phyloP scores from a whole-genome alignment of 1,140 invertebrate genomes.

The Philaenus spumarius region DNA sequence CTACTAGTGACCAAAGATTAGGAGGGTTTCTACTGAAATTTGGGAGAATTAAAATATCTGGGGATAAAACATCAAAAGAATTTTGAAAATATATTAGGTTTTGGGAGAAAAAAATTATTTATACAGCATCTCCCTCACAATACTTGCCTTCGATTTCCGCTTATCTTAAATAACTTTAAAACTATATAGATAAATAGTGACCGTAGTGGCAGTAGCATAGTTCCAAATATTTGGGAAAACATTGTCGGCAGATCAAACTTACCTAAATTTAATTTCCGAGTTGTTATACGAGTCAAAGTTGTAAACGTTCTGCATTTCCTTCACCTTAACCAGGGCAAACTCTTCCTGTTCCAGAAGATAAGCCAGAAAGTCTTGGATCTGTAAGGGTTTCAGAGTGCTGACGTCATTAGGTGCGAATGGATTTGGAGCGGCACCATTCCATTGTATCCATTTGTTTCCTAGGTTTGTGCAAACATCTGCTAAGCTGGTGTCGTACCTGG shows the following conservation, averaged over 20 bases:
- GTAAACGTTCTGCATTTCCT: slow-evolving; percentile 59
- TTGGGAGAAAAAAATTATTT: too few relatives aligned
- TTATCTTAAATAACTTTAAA: neutral
- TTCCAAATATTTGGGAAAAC: too few relatives aligned
- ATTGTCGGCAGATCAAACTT: too few relatives aligned
- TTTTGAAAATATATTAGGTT: too few relatives aligned
- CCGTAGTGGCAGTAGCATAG: too few relatives aligned
- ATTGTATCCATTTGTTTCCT: slow-evolving; percentile 47
- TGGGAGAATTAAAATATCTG: too few relatives aligned
- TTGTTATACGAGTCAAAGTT: slow-evolving; percentile 60
- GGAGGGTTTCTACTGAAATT: too few relatives aligned
- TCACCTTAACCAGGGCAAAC: slow-evolving; percentile 50
- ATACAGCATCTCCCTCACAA: too few relatives aligned
- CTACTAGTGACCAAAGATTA: too few relatives aligned
- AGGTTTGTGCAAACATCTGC: slow-evolving; percentile 55
- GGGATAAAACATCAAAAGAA: too few relatives aligned
- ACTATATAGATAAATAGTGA: slow-evolving; percentile 15
- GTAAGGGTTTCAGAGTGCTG: slow-evolving; percentile 52
- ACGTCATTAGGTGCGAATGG: slow-evolving; percentile 48
- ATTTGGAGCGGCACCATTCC: slow-evolving; percentile 39
- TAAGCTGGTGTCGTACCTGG: slow-evolving; percentile 65
- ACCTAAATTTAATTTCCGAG: slow-evolving; percentile 63
- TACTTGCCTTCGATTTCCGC: too few relatives aligned
- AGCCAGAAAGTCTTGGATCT: slow-evolving; percentile 66
- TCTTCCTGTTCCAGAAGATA: slow-evolving; percentile 53